Evolutionary conservation across 2,113 vertebrate genomes (phyloP).

Genomic region (Lontra canadensis): DNA sequence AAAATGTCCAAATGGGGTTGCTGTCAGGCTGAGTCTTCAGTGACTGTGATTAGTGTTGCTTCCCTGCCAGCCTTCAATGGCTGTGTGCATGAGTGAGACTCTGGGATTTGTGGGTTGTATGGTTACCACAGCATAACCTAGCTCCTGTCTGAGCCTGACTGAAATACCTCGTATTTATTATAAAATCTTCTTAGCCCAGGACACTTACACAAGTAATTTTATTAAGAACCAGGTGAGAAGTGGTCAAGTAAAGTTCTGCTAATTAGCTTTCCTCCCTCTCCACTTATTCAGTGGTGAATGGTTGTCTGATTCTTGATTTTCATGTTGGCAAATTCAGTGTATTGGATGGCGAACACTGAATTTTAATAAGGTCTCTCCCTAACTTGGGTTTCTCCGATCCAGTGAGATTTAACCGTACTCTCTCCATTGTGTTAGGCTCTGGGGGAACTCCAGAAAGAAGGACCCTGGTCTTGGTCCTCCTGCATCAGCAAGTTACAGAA

Average conservation of each 20-base stretch:
- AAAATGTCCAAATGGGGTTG: not conserved
- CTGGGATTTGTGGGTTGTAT: rapidly evolving
- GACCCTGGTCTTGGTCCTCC: not conserved
- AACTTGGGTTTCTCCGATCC: not conserved
- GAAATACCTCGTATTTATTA: not conserved
- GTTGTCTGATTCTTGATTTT: not conserved
- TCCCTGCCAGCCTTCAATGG: not conserved
- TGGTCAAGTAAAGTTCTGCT: not conserved
- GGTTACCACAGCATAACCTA: not conserved
- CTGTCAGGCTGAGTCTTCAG: not conserved
- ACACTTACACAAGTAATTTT: not conserved
- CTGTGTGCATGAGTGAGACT: rapidly evolving
- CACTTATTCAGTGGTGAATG: not conserved
- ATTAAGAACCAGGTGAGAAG: not conserved
- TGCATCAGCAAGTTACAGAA: not conserved
- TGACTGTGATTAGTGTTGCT: not conserved
- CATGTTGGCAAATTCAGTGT: not conserved
- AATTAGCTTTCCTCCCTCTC: not conserved
- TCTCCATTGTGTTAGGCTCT: not conserved
- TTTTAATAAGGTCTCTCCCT: not conserved
- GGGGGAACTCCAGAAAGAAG: not conserved
- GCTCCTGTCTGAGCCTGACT: not conserved
- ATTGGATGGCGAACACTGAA: not conserved
- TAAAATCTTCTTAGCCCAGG: not conserved
- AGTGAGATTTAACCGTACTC: not conserved